phyloP scores from a whole-genome alignment of 2,797 vertebrate species.

The Selene dorsalis region DNA sequence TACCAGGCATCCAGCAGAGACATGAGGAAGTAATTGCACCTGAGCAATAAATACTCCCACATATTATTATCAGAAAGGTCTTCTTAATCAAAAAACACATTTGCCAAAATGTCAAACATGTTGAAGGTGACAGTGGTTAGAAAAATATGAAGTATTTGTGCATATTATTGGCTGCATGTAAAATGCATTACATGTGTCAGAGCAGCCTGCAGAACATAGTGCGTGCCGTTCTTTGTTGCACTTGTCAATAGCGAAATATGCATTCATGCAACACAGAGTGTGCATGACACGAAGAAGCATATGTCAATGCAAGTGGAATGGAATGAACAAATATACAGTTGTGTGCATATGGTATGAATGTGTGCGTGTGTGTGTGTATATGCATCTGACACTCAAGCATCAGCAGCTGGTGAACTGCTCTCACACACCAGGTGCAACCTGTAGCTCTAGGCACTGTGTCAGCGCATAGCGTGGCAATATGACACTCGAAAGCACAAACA shows the following conservation, averaged over 20 bases:
- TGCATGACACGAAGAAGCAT: slow-evolving; percentile 51
- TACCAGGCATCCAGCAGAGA: background rate
- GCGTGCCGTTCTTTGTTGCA: slow-evolving; percentile 20
- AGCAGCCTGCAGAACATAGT: background rate
- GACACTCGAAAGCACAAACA: slow-evolving; percentile 71
- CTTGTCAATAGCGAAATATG: slow-evolving; percentile 30
- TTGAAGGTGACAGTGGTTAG: background rate
- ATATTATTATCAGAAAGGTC: background rate
- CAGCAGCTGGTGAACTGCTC: slow-evolving; percentile 83
- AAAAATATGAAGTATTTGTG: background rate
- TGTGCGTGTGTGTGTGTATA: slow-evolving; percentile 34
- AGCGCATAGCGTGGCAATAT: slow-evolving; percentile 81
- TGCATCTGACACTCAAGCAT: slow-evolving; percentile 75
- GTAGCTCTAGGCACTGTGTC: slow-evolving; percentile 79
- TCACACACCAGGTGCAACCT: slow-evolving; percentile 85
- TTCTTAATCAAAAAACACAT: background rate
- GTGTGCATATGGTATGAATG: slow-evolving; percentile 42
- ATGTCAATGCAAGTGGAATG: slow-evolving; percentile 60
- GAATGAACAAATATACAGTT: slow-evolving; percentile 69
- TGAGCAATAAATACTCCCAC: background rate
- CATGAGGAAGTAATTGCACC: background rate
- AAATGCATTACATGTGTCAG: slow-evolving; percentile 2
- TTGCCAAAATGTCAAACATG: background rate
- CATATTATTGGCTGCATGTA: background rate
- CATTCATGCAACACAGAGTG: slow-evolving; percentile 24